These are phyloP conservation scores for Scotopteryx bipunctaria DNA, from an alignment of 2,888 invertebrate genomes.

Conservation along the genomic window DNA sequence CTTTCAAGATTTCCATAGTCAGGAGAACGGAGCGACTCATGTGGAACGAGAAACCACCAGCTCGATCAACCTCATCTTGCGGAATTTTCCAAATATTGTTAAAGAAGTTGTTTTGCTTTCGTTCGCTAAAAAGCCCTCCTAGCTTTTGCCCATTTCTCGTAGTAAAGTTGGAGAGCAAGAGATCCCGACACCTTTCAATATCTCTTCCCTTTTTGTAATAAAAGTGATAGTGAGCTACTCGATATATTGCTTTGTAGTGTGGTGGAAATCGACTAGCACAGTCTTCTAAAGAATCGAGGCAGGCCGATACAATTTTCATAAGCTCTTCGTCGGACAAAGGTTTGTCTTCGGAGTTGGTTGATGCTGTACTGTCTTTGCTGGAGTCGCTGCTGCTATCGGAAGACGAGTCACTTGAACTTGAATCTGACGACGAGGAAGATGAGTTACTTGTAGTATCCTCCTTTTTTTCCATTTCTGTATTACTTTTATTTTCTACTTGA, in stretches of 20 bases:
- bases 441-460: conserved; percentile 69
- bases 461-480: conserved; percentile 56
- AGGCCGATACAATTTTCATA: conserved; percentile 85
- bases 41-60: conserved; percentile 95
- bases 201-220: conserved; percentile 87
- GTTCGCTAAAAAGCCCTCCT: conserved; percentile 92
- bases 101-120: conserved; percentile 94
- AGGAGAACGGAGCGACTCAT: conserved; percentile 93
- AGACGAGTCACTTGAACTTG: conserved; percentile 83
- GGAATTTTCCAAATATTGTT: conserved; percentile 97
- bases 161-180: conserved; percentile 87
- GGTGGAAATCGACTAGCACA: conserved; percentile 94
- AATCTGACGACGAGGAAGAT: conserved; percentile 75
- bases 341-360: conserved; percentile 68
- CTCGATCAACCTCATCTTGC: conserved; percentile 93
- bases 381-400: conserved; percentile 80
- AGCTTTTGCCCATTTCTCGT: conserved; percentile 87
- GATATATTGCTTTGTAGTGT: conserved; percentile 96
- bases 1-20: conserved; percentile 90
- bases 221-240: conserved; percentile 92
- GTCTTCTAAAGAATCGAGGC: conserved; percentile 91
- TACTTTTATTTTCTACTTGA: conserved; percentile 20
- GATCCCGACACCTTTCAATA: conserved; percentile 87
- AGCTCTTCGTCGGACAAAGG: conserved; percentile 80
- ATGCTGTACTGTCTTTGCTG: conserved; percentile 78